Conservation (phyloP, 2,113 vertebrate species). For the Plecotus auritus region DNA sequence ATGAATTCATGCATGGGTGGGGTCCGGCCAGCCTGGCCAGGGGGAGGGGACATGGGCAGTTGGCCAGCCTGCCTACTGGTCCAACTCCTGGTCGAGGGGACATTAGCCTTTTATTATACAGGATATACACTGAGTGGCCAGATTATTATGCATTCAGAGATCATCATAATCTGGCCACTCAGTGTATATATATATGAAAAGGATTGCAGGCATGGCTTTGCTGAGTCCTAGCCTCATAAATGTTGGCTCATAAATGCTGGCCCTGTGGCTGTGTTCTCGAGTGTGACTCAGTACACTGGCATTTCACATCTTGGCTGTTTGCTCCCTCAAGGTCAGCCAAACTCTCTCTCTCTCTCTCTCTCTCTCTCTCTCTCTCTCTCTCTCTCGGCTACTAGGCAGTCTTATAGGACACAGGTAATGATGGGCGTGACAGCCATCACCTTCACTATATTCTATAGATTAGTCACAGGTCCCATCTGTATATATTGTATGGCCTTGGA, state of each 20-base stretch:
- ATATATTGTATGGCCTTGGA: neutral
- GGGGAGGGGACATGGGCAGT: too few relatives aligned
- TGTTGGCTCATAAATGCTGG: neutral
- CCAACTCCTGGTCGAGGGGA: too few relatives aligned
- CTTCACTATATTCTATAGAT: neutral
- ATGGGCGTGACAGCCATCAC: neutral
- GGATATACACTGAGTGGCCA: too few relatives aligned
- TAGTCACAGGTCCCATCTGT: neutral
- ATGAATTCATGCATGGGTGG: too few relatives aligned
- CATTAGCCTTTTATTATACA: too few relatives aligned
- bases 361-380: neutral
- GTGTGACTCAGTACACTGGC: neutral
- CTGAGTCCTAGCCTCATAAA: neutral
- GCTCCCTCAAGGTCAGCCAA: neutral
- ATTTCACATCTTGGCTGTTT: neutral
- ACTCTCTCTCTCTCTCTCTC: neutral
- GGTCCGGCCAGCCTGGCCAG: too few relatives aligned
- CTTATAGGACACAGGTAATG: neutral
- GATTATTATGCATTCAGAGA: too few relatives aligned
- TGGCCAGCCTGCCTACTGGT: too few relatives aligned
- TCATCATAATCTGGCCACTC: too few relatives aligned
- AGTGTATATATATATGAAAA: too few relatives aligned
- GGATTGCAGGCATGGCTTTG: neutral
- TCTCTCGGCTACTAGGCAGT: neutral
- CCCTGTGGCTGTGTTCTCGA: rapidly evolving